Base-by-base conservation (phyloP, 2,113 vertebrate genomes). In the Cephalopholis sonnerati region DNA sequence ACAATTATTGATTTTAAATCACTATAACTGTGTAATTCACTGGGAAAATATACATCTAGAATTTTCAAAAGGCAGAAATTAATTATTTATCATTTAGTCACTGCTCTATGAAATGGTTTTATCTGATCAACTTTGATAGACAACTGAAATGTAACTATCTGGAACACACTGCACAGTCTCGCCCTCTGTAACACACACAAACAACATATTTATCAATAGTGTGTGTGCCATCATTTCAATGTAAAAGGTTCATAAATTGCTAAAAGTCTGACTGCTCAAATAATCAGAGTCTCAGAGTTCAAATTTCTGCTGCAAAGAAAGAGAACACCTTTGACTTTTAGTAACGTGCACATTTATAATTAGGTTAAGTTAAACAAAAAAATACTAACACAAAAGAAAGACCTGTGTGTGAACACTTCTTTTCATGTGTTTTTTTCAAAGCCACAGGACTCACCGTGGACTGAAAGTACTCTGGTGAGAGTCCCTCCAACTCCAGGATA, bases 401-500 rank as follows among this genome's bases (percentile, higher is more conserved):
- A 50, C 29, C 27, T 18, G 17, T 46, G 65, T 50, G 57, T 73
- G 27, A 74, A 55, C 36, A 10, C 41, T 54, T 22, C 7, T 50
- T 68, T 77, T 62, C 15, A 5, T 57, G 44, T 7, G 8, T 57
- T 46, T 18, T 18, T 32, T 66, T 80, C 61, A 79, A 79, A 82
- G 66, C 44, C 29, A 54, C 7, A 57, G 46, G 93, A 95, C 98
- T 97, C 93, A 99, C 98, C 71, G 96, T 82, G 85, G 97, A 96
- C 77, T 97, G 97, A 93, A 99, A 99, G 95, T 99, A 99, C 91
- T 99, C 98, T 9, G 98, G 98, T 74, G 98, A 99, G 86, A 99
- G 96, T 85, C 98, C 98, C 96, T 99, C 98, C 83, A 99, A 92
- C 93, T 99, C 97, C 91, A 99, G 96, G 82, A 99, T 98, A 89